Conservation (phyloP, 1,140 invertebrate species). For the Bicyclus anynana region DNA sequence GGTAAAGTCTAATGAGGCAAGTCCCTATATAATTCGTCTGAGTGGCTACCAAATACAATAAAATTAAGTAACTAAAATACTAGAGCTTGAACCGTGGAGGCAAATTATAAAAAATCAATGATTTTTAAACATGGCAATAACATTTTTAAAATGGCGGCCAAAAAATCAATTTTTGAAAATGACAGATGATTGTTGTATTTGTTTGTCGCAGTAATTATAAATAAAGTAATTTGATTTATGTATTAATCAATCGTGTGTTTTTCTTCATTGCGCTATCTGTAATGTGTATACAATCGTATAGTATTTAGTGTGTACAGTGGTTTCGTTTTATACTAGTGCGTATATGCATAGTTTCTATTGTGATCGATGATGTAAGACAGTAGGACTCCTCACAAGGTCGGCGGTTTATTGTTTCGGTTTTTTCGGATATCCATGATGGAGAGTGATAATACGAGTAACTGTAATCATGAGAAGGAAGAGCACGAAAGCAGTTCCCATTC, state of each 20-base stretch:
- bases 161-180: conserved; percentile 69
- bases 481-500: conserved; percentile 64
- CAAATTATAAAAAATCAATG: neutral
- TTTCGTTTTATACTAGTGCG: conserved; percentile 10
- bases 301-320: conserved; percentile 1
- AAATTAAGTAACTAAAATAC: neutral
- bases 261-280: too few species aligned
- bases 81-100: neutral
- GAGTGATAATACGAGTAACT: conserved; percentile 45
- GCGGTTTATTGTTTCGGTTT: conserved; percentile 31
- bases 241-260: conserved; percentile 2
- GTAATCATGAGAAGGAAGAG: conserved; percentile 60
- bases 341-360: conserved; percentile 40
- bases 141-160: conserved; percentile 48
- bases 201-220: conserved; percentile 19
- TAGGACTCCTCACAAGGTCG: conserved; percentile 33
- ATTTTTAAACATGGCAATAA: neutral
- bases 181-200: conserved; percentile 40
- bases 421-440: conserved; percentile 47
- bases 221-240: neutral
- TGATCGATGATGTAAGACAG: conserved; percentile 72
- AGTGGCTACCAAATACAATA: too few species aligned
- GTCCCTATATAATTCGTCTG: too few species aligned
- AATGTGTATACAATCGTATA: neutral
- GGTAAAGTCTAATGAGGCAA: too few species aligned